phyloP scores from a whole-genome alignment of 2,888 invertebrate genomes.

The Acleris emargana region DNA sequence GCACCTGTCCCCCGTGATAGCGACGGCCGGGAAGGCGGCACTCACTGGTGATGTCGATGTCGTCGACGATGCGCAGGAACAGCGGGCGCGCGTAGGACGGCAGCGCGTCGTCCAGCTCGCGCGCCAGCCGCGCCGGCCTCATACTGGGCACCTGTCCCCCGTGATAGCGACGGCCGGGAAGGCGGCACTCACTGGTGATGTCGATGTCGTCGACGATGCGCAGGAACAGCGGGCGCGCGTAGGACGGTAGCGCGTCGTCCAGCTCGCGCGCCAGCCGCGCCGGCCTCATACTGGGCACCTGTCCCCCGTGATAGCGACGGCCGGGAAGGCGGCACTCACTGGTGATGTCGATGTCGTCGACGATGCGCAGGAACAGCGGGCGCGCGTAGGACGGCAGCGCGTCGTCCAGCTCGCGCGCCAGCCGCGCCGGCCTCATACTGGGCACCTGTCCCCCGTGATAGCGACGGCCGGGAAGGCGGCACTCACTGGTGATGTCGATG shows the following conservation, averaged over 20 bases:
- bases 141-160: too few relatives aligned
- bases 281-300: too few relatives aligned
- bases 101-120: conserved; percentile 87
- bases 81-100: conserved; percentile 95
- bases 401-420: conserved; percentile 87
- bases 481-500: conserved; percentile 89
- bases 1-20: too few relatives aligned
- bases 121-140: conserved; percentile 81
- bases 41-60: conserved; percentile 90
- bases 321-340: conserved; percentile 60
- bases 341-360: conserved; percentile 90
- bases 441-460: too few relatives aligned
- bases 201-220: conserved; percentile 91
- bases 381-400: conserved; percentile 93
- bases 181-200: conserved; percentile 83
- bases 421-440: conserved; percentile 68
- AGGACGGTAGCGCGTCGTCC: conserved; percentile 89
- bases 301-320: too few relatives aligned
- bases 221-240: conserved; percentile 95
- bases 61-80: conserved; percentile 91
- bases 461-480: too few relatives aligned
- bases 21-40: neutral
- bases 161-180: too few relatives aligned
- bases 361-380: conserved; percentile 93
- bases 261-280: conserved; percentile 86